Conservation (phyloP, 2,888 invertebrate genomes). For the Acanthoscelides obtectus region DNA sequence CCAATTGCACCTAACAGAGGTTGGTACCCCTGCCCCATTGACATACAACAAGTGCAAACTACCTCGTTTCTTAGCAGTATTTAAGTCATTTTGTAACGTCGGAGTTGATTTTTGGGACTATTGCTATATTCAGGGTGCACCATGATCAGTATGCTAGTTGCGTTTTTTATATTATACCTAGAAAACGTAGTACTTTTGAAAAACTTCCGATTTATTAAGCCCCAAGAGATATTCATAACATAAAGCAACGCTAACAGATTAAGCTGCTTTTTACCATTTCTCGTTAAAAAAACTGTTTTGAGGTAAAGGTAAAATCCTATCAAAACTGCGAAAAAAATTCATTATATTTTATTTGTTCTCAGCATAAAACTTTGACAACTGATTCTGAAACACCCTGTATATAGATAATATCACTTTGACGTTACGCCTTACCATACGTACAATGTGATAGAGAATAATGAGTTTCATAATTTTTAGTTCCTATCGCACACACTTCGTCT, state of each 20-base stretch:
- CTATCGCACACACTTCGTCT: not conserved
- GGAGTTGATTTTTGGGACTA: not conserved
- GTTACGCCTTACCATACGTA: not conserved
- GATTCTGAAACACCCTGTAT: not conserved
- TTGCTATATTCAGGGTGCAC: not conserved
- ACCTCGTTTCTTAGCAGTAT: not conserved
- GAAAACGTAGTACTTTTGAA: too few relatives aligned
- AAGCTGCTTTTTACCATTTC: too few relatives aligned
- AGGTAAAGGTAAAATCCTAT: too few relatives aligned
- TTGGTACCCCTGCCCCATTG: not conserved
- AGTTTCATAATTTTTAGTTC: not conserved
- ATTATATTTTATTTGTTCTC: too few relatives aligned
- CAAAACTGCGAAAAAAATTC: too few relatives aligned
- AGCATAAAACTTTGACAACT: too few relatives aligned
- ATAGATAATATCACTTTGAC: not conserved
- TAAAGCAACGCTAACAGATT: too few relatives aligned
- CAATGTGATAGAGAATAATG: not conserved
- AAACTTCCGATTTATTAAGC: too few relatives aligned
- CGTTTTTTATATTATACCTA: too few relatives aligned
- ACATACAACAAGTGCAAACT: not conserved
- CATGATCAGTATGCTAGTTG: not conserved
- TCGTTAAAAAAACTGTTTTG: too few relatives aligned
- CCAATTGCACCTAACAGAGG: too few relatives aligned
- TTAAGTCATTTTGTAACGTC: not conserved
- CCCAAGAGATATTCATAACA: too few relatives aligned